Percentiles rank a stretch among this genome's conserved stretches.
phyloP scores from a whole-genome alignment of 2,797 vertebrate species.

The Poeciliopsis paucimaculata region DNA sequence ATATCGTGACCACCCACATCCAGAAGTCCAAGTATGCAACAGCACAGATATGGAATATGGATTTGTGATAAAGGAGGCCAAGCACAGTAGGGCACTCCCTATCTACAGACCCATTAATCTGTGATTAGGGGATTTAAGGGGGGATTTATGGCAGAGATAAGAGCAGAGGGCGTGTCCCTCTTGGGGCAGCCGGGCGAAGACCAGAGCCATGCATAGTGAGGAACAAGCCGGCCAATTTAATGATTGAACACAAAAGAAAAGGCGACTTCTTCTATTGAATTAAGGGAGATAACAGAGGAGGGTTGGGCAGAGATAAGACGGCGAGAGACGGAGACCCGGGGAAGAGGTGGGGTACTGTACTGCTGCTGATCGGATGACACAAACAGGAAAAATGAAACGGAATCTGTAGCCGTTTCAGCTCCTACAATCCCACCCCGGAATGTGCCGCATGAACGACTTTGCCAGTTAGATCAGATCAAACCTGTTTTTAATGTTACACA shows the following conservation, averaged over 20 bases:
- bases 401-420: constrained; percentile 62
- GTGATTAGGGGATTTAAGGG: constrained; percentile 81
- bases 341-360: constrained; percentile 48
- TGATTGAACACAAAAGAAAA: constrained; percentile 50
- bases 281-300: constrained; percentile 57
- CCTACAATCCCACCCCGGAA: constrained; percentile 69
- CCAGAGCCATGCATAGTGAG: constrained; percentile 54
- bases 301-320: constrained; percentile 46
- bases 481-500: constrained; percentile 77
- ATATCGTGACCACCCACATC: constrained; percentile 43
- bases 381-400: constrained; percentile 64
- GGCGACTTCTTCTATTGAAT: constrained; percentile 65
- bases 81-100: constrained; percentile 65
- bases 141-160: constrained; percentile 82
- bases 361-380: constrained; percentile 68
- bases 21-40: constrained; percentile 60
- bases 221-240: constrained; percentile 40
- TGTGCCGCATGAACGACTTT: constrained; percentile 68
- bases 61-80: constrained; percentile 70
- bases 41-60: constrained; percentile 65
- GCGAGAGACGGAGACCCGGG: constrained; percentile 40
- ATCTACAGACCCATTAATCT: constrained; percentile 79
- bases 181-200: constrained; percentile 43
- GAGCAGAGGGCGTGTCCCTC: constrained; percentile 71
- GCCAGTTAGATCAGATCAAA: constrained; percentile 74